Conservation (phyloP, 2,113 vertebrate genomes). For the Oceanites oceanicus region DNA sequence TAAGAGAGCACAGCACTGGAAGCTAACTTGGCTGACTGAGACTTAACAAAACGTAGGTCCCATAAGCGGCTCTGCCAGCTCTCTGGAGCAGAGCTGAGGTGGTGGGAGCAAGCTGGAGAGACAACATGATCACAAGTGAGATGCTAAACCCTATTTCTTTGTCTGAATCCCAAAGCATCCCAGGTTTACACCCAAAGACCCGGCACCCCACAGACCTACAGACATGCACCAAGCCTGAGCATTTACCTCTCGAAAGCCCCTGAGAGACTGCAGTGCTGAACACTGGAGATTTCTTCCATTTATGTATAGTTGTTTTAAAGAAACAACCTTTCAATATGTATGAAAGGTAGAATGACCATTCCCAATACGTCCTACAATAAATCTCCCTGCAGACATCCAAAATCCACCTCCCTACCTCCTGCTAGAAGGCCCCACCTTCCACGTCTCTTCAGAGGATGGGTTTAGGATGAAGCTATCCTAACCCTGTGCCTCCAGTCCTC, state of each 20-base stretch:
- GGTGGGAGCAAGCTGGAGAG: not conserved
- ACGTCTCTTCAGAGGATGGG: not conserved
- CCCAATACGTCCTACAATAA: not conserved
- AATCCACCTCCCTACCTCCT: not conserved
- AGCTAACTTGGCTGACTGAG: not conserved
- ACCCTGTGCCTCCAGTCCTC: not conserved
- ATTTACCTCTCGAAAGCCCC: not conserved
- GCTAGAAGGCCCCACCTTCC: not conserved
- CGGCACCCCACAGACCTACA: not conserved
- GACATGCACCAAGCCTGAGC: not conserved
- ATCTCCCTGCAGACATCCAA: not conserved
- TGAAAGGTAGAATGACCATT: not conserved
- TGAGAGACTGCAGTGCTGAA: not conserved
- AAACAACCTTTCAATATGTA: not conserved
- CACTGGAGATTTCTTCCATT: not conserved
- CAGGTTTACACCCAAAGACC: not conserved
- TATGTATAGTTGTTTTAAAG: not conserved
- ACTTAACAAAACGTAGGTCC: not conserved
- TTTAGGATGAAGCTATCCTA: not conserved
- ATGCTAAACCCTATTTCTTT: not conserved
- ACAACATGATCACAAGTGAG: not conserved
- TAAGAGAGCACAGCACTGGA: not conserved
- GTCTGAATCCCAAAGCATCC: not conserved
- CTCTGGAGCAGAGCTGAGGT: rapidly evolving
- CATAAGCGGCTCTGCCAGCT: rapidly evolving